Base-by-base conservation (phyloP, 2,888 invertebrate genomes). In the Rhodophaea formosa region DNA sequence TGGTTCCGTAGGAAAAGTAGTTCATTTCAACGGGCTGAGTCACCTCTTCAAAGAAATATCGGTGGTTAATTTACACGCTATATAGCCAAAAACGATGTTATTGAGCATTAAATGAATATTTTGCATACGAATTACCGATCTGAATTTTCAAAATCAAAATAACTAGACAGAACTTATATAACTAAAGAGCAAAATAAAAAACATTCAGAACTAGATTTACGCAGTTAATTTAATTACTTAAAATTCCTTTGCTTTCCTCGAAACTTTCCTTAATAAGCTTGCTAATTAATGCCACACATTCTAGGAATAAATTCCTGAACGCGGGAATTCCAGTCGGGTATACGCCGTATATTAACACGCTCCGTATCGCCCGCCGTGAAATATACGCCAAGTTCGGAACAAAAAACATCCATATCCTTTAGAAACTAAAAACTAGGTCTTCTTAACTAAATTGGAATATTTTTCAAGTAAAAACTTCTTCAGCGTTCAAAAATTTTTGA, bases 341-440 rank as follows among this genome's bases (percentile, higher is more conserved):
- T 35, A 35, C 35, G 45, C 46, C 46, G 72, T 82, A 80, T 79
- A 83, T 80, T 80, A 82, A 78, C 72, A 77, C 64, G 65, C 65
- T 54, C 64, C 47, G 5, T 23, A 23, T 23, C 23, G 23, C 23
- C 5, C 23, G 23, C 5, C 23, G 3, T 81, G 76, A 86, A 82
- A 84, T 84, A 84, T 84, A 71, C 77, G 71, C 68, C 63, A 84
- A 86, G 80, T 86, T 84, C 47, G 68, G 71, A 23, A 23, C 23
- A 23, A 23, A 23, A 3, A 23, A 23, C 23, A 23, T 23, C 2
- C 2, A 2, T 3, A 23, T 23, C 23, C 23, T 23, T 23, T 23
- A 23, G 2, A 23, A 3, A 23, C 23, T 23, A 23, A 2, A 23
- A 23, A 23, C 23, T 23, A 23, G 23, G 5, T 23, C 23, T 23